phyloP scores from a whole-genome alignment of 1,140 invertebrate species.

The Saccostrea echinata region DNA sequence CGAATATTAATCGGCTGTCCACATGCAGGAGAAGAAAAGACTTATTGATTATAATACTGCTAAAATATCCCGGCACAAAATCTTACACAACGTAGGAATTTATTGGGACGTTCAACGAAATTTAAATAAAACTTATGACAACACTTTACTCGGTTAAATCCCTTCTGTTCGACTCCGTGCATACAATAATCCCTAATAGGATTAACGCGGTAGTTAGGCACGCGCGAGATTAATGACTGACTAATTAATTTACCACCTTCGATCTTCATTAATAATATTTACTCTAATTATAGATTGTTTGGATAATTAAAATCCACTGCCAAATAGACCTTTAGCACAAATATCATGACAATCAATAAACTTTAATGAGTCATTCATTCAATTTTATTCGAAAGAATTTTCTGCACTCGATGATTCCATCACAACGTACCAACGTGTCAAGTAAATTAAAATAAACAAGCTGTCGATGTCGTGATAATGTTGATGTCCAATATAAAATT shows the following conservation, averaged over 20 bases:
- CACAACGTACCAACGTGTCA: background rate
- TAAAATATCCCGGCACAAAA: background rate
- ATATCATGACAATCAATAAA: constrained; percentile 1
- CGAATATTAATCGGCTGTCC: background rate
- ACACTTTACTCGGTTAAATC: background rate
- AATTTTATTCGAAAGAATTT: background rate
- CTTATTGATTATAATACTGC: constrained; percentile 15
- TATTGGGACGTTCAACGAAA: constrained; percentile 24
- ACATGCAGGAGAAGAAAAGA: background rate
- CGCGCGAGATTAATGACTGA: constrained; percentile 8
- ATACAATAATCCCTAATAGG: background rate
- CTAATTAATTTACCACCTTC: constrained; percentile 25
- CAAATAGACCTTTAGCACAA: background rate
- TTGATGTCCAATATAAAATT: too few relatives aligned
- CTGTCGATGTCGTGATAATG: background rate
- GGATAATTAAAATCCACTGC: background rate
- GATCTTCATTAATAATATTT: background rate
- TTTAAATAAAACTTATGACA: constrained; percentile 22
- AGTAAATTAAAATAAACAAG: background rate
- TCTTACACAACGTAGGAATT: background rate
- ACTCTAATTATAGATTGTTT: constrained; percentile 4
- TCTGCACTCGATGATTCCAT: background rate
- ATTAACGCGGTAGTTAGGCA: constrained; percentile 18
- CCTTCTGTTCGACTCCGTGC: background rate
- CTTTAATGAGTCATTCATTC: background rate